Conservation (phyloP, 1,140 invertebrate genomes). For the Musca vetustissima region DNA sequence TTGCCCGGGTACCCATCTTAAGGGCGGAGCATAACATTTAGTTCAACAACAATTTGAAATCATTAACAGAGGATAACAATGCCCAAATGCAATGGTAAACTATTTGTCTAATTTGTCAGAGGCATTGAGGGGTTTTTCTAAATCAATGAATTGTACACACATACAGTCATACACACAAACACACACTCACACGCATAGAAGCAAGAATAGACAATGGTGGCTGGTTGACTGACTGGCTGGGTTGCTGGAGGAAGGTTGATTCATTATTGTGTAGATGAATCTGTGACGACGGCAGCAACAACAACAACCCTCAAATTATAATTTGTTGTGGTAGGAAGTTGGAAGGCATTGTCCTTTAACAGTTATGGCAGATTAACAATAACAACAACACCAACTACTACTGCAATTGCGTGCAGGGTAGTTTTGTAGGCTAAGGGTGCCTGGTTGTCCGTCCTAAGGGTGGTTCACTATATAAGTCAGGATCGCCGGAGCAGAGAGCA, state of each 20-base stretch:
- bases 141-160: not conserved
- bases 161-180: no score
- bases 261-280: no score
- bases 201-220: constrained; percentile 37
- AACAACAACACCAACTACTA: constrained; percentile 1
- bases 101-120: constrained; percentile 8
- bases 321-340: constrained; percentile 31
- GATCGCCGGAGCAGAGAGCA: constrained; percentile 34
- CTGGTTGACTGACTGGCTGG: constrained; percentile 29
- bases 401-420: not conserved
- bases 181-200: no score
- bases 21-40: constrained; percentile 47
- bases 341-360: constrained; percentile 1
- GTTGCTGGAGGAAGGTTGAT: constrained; percentile 11
- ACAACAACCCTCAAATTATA: constrained; percentile 48
- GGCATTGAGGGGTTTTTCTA: not conserved
- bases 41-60: constrained; percentile 48
- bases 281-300: not conserved
- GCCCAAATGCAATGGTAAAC: not conserved
- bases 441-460: constrained; percentile 11
- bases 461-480: constrained; percentile 29
- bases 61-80: constrained; percentile 29
- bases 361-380: not conserved
- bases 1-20: constrained; percentile 33
- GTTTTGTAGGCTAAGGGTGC: not conserved